Conservation (phyloP, 2,888 invertebrate species). For the Ametastegia equiseti region DNA sequence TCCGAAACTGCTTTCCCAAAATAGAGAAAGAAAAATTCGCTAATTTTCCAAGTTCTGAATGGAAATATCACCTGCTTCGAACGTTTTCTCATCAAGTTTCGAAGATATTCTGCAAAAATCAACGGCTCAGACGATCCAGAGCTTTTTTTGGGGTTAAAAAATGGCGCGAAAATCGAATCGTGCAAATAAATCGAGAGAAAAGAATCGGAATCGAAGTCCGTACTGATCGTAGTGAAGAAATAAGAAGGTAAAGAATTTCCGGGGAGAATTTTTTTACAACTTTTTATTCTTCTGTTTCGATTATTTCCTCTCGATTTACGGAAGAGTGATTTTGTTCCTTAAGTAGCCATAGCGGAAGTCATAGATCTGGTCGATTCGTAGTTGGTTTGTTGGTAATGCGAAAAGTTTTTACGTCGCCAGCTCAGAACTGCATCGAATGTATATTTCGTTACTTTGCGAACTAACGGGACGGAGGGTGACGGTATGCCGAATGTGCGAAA, state of each 20-base stretch:
- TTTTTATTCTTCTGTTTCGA: not conserved
- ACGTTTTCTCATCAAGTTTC: no score
- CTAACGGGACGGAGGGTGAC: not conserved
- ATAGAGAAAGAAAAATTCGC: no score
- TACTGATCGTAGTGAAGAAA: not conserved
- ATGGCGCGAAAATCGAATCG: no score
- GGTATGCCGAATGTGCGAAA: not conserved
- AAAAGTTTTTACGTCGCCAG: constrained; percentile 56
- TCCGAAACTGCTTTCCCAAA: no score
- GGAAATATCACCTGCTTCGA: no score
- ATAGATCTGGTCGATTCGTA: constrained; percentile 58
- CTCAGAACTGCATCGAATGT: constrained; percentile 40
- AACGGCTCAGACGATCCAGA: no score
- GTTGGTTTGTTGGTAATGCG: constrained; percentile 59
- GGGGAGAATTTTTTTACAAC: no score
- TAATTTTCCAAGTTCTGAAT: no score
- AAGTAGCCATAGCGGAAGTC: constrained; percentile 36
- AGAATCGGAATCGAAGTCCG: not conserved
- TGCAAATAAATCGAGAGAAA: no score
- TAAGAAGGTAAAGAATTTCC: constrained; percentile 1
- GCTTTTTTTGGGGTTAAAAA: no score
- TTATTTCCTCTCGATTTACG: not conserved
- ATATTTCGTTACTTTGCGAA: constrained; percentile 22
- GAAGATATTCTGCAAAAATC: no score
- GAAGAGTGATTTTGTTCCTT: constrained; percentile 22